phyloP scores from a whole-genome alignment of 37 sponge, comb jelly and placozoan species.

The Oopsacas minuta region DNA sequence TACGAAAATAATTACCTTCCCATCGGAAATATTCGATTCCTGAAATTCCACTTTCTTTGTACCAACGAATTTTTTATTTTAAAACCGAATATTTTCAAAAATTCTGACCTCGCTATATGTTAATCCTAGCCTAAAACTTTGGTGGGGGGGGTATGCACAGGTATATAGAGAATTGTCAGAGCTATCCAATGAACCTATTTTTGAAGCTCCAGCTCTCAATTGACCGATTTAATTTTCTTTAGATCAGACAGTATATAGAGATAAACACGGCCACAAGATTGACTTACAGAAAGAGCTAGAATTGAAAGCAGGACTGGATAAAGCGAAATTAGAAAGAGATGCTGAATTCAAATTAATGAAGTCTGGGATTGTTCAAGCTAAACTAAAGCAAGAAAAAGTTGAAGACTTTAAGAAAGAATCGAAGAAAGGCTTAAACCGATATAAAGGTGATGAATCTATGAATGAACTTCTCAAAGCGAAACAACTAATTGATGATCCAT shows the following conservation, averaged over 20 bases:
- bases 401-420: slow-evolving; percentile 68
- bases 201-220: no score
- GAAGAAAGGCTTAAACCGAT: slow-evolving; percentile 85
- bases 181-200: no score
- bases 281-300: slow-evolving; percentile 45
- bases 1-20: no score
- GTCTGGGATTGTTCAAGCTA: slow-evolving; percentile 49
- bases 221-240: no score
- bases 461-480: slow-evolving; percentile 56
- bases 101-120: no score
- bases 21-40: no score
- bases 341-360: slow-evolving; percentile 40
- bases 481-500: slow-evolving; percentile 73
- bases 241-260: slow-evolving; percentile 69
- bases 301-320: slow-evolving; percentile 43
- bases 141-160: no score
- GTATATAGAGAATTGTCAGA: no score
- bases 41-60: no score
- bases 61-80: no score
- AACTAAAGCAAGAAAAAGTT: slow-evolving; percentile 43
- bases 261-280: slow-evolving; percentile 58
- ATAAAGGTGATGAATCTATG: slow-evolving; percentile 73
- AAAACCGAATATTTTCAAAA: no score
- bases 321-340: slow-evolving; percentile 41
- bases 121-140: no score